Evolutionary conservation across 2,888 invertebrate species (phyloP).

Genomic region (Ptychoptera albimana): DNA sequence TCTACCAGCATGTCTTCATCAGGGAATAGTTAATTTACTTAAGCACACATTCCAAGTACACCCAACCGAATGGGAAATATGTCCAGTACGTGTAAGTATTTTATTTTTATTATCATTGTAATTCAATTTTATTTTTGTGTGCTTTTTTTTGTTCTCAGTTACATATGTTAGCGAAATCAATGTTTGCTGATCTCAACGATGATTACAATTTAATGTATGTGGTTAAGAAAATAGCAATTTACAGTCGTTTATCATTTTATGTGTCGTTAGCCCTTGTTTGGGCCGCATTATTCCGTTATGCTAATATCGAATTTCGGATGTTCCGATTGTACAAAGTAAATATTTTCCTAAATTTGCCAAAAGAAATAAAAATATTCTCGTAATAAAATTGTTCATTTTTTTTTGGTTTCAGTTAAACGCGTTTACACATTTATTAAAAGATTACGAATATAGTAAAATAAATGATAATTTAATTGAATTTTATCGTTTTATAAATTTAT

Average conservation of each 20-base stretch:
- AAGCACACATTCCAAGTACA: background rate
- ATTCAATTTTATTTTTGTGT: background rate
- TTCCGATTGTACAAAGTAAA: conserved; percentile 2
- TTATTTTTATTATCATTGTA: background rate
- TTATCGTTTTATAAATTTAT: too few relatives aligned
- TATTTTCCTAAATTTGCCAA: background rate
- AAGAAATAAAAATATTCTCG: too few relatives aligned
- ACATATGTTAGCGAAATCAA: background rate
- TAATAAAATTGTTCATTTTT: too few relatives aligned
- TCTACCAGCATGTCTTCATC: background rate
- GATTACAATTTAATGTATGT: conserved; percentile 1
- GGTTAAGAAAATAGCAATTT: background rate
- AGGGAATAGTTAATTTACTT: background rate
- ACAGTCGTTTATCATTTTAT: background rate
- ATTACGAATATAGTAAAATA: too few relatives aligned
- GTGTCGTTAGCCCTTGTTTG: background rate
- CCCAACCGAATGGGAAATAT: background rate
- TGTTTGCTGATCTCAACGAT: background rate
- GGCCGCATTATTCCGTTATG: background rate
- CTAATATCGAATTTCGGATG: background rate
- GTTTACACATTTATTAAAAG: too few relatives aligned
- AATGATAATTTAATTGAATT: too few relatives aligned
- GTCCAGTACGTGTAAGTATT: background rate
- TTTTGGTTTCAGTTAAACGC: too few relatives aligned
- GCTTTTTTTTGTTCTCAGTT: background rate